A percentile compares a stretch with the other conserved stretches of the same genome.
Conservation (phyloP, 2,113 vertebrate species). For the Dipodomys merriami region DNA sequence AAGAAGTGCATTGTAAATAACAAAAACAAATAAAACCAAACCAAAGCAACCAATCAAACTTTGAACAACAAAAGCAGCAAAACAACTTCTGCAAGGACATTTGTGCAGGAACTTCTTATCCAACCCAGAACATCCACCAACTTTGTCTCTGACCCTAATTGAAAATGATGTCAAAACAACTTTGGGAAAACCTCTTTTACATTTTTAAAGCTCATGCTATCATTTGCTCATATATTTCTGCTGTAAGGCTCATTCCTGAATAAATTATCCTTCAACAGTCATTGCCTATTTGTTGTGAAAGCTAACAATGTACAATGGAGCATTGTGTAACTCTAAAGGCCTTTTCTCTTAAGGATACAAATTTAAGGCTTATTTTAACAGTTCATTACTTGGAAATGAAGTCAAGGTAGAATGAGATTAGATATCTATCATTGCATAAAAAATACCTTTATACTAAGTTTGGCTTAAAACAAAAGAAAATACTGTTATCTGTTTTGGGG, state of each 20-base stretch:
- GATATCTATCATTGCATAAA: background rate
- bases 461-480: slow-evolving; percentile 26
- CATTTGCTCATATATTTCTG: background rate
- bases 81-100: background rate
- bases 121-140: background rate
- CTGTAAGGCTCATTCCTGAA: background rate
- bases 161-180: background rate
- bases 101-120: background rate
- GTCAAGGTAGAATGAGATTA: slow-evolving; percentile 46
- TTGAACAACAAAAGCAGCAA: background rate
- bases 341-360: slow-evolving; percentile 39
- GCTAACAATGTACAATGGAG: slow-evolving; percentile 36
- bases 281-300: background rate
- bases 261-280: background rate
- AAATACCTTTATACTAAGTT: background rate
- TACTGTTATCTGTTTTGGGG: slow-evolving; percentile 38
- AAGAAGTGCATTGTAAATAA: background rate
- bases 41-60: background rate
- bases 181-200: background rate
- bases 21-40: background rate
- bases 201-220: background rate
- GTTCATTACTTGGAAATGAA: slow-evolving; percentile 48
- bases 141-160: background rate
- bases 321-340: slow-evolving; percentile 26
- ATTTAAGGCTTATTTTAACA: slow-evolving; percentile 54